phyloP scores from a whole-genome alignment of 2,888 invertebrate genomes.

The Drosophila setosimentum region DNA sequence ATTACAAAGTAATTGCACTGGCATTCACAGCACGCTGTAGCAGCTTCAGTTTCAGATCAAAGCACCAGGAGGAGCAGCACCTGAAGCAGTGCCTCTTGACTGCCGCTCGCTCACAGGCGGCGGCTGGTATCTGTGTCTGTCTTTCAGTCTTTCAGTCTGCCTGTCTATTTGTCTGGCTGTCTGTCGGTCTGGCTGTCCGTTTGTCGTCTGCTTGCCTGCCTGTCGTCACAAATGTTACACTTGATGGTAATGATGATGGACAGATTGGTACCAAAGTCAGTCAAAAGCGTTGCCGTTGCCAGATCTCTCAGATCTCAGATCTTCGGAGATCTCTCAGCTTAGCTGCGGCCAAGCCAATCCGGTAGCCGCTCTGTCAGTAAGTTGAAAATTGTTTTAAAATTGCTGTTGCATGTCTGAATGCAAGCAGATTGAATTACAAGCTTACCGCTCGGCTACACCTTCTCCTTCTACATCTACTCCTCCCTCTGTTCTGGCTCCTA shows the following conservation, averaged over 20 bases:
- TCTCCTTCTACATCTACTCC: neutral
- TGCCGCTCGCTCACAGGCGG: slow-evolving; percentile 38
- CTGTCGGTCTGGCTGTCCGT: slow-evolving; percentile 33
- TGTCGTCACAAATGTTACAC: slow-evolving; percentile 81
- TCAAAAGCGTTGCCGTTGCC: slow-evolving; percentile 74
- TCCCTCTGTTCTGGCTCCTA: neutral
- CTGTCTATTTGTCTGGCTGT: slow-evolving; percentile 25
- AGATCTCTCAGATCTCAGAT: slow-evolving; percentile 40
- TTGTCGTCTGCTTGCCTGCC: slow-evolving; percentile 70
- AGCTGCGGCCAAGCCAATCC: slow-evolving; percentile 73
- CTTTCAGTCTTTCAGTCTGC: slow-evolving; percentile 24
- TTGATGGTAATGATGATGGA: slow-evolving; percentile 85
- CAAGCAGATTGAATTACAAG: slow-evolving; percentile 83
- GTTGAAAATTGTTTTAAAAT: slow-evolving; percentile 85
- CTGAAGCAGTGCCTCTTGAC: slow-evolving; percentile 37
- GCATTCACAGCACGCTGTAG: slow-evolving; percentile 81
- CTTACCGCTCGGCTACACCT: slow-evolving; percentile 52
- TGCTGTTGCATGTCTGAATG: slow-evolving; percentile 84
- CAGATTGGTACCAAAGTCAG: slow-evolving; percentile 84
- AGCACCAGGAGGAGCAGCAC: slow-evolving; percentile 30
- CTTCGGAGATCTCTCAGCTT: slow-evolving; percentile 55
- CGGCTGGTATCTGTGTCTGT: slow-evolving; percentile 35
- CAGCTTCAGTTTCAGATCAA: slow-evolving; percentile 52
- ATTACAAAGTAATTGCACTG: slow-evolving; percentile 84
- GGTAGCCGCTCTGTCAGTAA: slow-evolving; percentile 83